Evolutionary conservation across 2,888 invertebrate genomes (phyloP).

Genomic region (Strigamia transsilvanica): DNA sequence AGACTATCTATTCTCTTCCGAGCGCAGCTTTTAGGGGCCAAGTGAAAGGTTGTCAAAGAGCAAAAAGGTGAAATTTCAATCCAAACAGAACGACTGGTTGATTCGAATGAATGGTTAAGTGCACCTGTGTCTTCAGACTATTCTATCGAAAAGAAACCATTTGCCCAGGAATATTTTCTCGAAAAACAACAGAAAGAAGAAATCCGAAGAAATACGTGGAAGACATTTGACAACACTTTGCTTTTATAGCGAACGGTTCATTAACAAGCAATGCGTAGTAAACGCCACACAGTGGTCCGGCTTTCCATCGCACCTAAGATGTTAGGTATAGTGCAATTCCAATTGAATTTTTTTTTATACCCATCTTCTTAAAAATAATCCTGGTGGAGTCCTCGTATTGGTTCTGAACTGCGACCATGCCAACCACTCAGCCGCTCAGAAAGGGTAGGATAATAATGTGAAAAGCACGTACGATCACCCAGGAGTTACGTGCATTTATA

Average conservation of each 20-base stretch:
- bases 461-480: constrained; percentile 12
- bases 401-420: not conserved
- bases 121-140: not conserved
- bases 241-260: too few relatives aligned
- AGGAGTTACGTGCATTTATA: constrained; percentile 7
- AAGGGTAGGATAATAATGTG: not conserved
- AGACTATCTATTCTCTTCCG: not conserved
- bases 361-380: not conserved
- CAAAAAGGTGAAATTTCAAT: not conserved
- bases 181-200: not conserved
- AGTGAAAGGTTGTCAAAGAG: not conserved
- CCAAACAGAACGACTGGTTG: not conserved
- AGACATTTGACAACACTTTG: too few relatives aligned
- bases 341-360: not conserved
- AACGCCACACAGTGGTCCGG: too few relatives aligned
- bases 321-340: not conserved
- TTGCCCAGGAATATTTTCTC: not conserved
- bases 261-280: too few relatives aligned
- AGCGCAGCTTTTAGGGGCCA: not conserved
- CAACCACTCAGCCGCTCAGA: not conserved
- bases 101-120: not conserved
- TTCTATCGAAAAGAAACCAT: not conserved
- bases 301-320: too few relatives aligned
- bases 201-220: too few relatives aligned
- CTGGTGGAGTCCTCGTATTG: not conserved